A percentile compares a stretch with the other conserved stretches of the same genome.
Evolutionary conservation across 1,140 invertebrate genomes (phyloP).

Genomic region (Brachionus rotundiformis): DNA sequence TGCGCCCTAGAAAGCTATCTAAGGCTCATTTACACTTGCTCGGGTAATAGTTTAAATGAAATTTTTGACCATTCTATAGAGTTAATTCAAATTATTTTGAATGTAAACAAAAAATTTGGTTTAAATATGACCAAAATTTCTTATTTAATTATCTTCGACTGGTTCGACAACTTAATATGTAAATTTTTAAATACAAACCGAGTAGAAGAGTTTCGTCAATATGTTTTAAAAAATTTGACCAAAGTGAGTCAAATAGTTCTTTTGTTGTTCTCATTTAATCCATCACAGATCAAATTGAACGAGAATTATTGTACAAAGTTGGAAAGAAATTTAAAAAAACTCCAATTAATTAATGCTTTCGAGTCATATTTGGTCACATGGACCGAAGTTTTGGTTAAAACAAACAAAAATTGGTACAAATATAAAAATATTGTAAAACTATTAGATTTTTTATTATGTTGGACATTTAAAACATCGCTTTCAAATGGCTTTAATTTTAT

Average conservation of each 20-base stretch:
- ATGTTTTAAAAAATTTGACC: background rate
- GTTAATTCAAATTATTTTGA: constrained; percentile 38
- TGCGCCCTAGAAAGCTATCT: constrained; percentile 46
- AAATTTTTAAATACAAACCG: background rate
- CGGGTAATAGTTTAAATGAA: constrained; percentile 2
- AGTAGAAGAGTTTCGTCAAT: constrained; percentile 19
- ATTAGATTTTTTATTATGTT: constrained; percentile 20
- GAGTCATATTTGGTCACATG: constrained; percentile 8
- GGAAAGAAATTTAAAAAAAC: constrained; percentile 12
- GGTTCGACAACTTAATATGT: constrained; percentile 34
- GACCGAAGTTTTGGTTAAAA: constrained; percentile 19
- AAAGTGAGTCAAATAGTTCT: constrained; percentile 13
- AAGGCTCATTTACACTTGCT: constrained; percentile 9
- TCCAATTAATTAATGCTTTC: background rate
- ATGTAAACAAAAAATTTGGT: constrained; percentile 38
- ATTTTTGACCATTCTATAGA: constrained; percentile 42
- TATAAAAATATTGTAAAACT: constrained; percentile 48
- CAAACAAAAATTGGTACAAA: constrained; percentile 46
- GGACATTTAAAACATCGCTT: background rate
- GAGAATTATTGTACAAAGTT: constrained; percentile 26
- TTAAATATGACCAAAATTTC: constrained; percentile 15
- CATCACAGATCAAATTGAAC: background rate
- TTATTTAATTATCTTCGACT: constrained; percentile 28
- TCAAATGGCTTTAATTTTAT: constrained; percentile 22
- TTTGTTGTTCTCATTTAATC: constrained; percentile 24